Percentiles rank a stretch among this genome's conserved stretches.
These are phyloP conservation scores for Pollimyrus isidori DNA, from an alignment of 2,113 vertebrate species.

Conservation along the genomic window DNA sequence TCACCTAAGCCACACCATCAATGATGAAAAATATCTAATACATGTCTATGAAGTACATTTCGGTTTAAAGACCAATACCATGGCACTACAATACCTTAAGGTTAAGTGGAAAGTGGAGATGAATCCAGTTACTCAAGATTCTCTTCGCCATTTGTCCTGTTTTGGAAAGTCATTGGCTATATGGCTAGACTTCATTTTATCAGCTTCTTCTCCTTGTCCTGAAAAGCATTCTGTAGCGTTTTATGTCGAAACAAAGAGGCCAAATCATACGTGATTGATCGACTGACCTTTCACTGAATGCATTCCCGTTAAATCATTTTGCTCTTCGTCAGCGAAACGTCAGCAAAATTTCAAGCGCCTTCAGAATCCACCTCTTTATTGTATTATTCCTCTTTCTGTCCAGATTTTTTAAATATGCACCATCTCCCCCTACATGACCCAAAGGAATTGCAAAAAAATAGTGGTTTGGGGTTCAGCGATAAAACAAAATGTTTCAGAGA, in stretches of 20 bases:
- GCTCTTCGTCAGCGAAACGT: slow-evolving; percentile 10
- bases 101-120: background rate
- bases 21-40: background rate
- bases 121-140: background rate
- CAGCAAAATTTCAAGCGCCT: slow-evolving; percentile 4
- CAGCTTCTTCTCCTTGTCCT: background rate
- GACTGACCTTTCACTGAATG: slow-evolving; percentile 11
- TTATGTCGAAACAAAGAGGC: background rate
- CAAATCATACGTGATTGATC: slow-evolving; percentile 5
- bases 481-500: background rate
- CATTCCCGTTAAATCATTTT: background rate
- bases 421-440: background rate
- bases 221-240: background rate
- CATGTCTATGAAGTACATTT: background rate
- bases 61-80: background rate
- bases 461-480: too few relatives aligned
- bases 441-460: background rate
- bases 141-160: background rate
- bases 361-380: background rate
- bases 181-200: background rate
- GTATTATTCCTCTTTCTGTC: slow-evolving; percentile 4
- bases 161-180: background rate
- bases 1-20: background rate
- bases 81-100: background rate
- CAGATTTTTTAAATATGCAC: slow-evolving; percentile 9